These are phyloP conservation scores for Ptilodon capucinus DNA, from an alignment of 2,888 invertebrate species.

Conservation along the genomic window DNA sequence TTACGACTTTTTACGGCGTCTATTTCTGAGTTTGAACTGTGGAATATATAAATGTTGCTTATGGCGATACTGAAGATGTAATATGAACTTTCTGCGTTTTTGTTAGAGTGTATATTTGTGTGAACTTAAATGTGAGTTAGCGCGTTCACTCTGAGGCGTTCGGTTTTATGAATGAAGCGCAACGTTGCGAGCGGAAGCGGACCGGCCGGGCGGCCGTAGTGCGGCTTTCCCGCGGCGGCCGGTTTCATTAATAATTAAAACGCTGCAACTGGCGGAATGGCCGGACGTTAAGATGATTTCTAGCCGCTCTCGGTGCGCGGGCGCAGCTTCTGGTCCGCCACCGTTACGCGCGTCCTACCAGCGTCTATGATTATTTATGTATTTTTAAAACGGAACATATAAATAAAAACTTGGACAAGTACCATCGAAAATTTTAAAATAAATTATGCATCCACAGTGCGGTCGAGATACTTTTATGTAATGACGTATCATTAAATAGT, in stretches of 20 bases:
- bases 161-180: constrained; percentile 81
- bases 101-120: constrained; percentile 49
- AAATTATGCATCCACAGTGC: constrained; percentile 29
- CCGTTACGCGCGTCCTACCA: constrained; percentile 29
- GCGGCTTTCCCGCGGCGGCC: constrained; percentile 79
- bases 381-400: constrained; percentile 35
- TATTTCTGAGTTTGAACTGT: constrained; percentile 63
- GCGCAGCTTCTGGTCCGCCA: constrained; percentile 51
- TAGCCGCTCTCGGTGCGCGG: constrained; percentile 60
- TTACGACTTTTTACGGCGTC: constrained; percentile 74
- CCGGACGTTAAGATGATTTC: constrained; percentile 80
- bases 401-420: constrained; percentile 34
- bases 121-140: constrained; percentile 34
- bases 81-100: constrained; percentile 37
- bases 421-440: constrained; percentile 20
- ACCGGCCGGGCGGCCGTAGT: constrained; percentile 76
- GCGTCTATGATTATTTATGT: constrained; percentile 26
- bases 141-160: constrained; percentile 36
- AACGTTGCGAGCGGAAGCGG: constrained; percentile 79
- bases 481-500: constrained; percentile 64
- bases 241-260: constrained; percentile 83
- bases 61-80: constrained; percentile 21
- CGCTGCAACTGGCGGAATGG: constrained; percentile 73
- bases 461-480: constrained; percentile 41
- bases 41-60: constrained; percentile 39